These are phyloP conservation scores for Hydrozoanthus gracilis DNA, from an alignment of 92 coral and sea anemone genomes.

Conservation along the genomic window DNA sequence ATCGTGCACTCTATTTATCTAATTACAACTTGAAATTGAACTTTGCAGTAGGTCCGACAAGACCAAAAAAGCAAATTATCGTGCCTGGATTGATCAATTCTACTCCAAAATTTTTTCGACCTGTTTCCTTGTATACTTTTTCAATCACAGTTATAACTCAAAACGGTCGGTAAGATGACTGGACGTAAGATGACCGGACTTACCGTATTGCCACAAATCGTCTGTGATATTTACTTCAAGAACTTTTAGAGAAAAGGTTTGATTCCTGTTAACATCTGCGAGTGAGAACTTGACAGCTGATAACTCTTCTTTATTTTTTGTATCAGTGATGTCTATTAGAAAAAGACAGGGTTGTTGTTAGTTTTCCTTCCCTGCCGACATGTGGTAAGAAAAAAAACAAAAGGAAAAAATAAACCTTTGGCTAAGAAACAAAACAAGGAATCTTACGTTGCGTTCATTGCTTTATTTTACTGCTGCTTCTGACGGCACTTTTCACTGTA, in stretches of 20 bases:
- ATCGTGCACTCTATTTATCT: not conserved
- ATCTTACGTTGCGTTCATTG: too few relatives aligned
- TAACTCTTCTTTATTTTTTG: not conserved
- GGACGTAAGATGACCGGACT: not conserved
- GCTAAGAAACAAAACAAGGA: too few relatives aligned
- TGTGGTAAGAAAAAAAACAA: too few relatives aligned
- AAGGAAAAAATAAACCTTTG: not conserved
- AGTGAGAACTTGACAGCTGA: conserved; percentile 8
- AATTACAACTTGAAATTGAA: not conserved
- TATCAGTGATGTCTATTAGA: not conserved
- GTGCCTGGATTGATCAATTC: not conserved
- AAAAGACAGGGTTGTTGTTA: not conserved
- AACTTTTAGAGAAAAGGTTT: not conserved
- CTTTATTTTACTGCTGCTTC: too few relatives aligned
- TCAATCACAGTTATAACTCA: too few relatives aligned
- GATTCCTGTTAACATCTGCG: not conserved
- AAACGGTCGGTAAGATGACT: not conserved
- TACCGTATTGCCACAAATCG: conserved; percentile 35
- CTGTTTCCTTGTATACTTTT: not conserved
- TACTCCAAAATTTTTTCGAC: not conserved
- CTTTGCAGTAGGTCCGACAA: not conserved
- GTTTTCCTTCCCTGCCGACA: not conserved
- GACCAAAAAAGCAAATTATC: not conserved
- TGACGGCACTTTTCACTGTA: too few relatives aligned
- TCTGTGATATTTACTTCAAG: not conserved